Base-by-base conservation (phyloP, 2,113 vertebrate species). In the Equus quagga region DNA sequence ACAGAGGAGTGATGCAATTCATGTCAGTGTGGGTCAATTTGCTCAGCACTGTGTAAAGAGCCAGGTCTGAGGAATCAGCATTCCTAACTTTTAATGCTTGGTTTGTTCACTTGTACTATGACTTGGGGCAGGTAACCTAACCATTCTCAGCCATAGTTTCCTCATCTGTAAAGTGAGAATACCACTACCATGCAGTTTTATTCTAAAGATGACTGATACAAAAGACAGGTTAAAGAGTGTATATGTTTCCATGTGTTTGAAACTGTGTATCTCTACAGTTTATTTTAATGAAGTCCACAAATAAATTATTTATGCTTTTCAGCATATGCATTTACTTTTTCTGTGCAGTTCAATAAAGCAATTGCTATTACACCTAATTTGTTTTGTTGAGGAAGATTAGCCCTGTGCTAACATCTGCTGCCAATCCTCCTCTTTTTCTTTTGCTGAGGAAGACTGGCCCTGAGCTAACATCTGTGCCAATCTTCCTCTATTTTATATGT, bases 51-150 rank as follows among this genome's bases (percentile, higher is more conserved):
- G 7, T 8, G 24, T 13, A 76, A 19, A 41, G 36, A 14, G 21
- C 31, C 11, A 17, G 36, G 0, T 49, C 76, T 15, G 26, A 44
- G 36, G 80, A 56, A 31, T 4, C 0, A 0, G 3, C n/a, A 49
- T 14, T 46, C 44, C 2, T n/a, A 18, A 64, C 5, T 56, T 54
- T 51, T 4, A 90, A 11, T 19, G 23, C 31, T 62, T 23, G 44
- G 23, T 36, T 64, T 65, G 12, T n/a, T 72, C 58, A 31, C 44
- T 72, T 64, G 79, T 18, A 69, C 9, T n/a, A n/a, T 58, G 28
- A 79, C 46, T 46, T 58, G 36, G 44, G 44, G 4, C 2, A n/a
- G 49, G 31, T 65, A 21, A 41, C 36, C 49, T 65, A 58, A 44
- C n/a, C 26, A 56, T 65, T 90, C 12, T 72, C 54, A 54, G 72